A percentile compares a stretch with the other conserved stretches of the same genome.
Evolutionary conservation across 2,888 invertebrate genomes (phyloP).

Genomic region (Nymphalis c-album): DNA sequence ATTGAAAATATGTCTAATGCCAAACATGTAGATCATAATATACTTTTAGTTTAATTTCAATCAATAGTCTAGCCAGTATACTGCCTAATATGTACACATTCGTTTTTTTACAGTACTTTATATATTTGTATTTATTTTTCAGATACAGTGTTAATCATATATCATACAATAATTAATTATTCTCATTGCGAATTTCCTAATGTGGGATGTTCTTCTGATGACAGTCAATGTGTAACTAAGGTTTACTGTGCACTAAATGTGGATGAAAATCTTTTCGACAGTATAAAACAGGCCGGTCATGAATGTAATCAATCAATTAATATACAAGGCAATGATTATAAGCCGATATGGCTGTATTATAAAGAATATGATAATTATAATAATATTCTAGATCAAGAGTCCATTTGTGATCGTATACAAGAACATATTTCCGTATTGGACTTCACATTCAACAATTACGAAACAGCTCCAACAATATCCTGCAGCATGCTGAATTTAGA

Average conservation of each 20-base stretch:
- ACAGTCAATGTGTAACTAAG: neutral
- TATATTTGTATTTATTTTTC: slow-evolving; percentile 5
- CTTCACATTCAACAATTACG: slow-evolving; percentile 47
- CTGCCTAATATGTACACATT: no score
- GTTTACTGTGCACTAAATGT: neutral
- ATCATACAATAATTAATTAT: neutral
- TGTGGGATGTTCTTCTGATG: neutral
- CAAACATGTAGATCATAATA: no score
- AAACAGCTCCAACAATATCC: slow-evolving; percentile 42
- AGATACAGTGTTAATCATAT: slow-evolving; percentile 1
- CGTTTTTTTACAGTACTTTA: no score
- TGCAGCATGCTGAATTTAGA: slow-evolving; percentile 46
- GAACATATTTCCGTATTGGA: slow-evolving; percentile 45
- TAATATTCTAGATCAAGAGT: neutral
- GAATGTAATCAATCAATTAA: neutral
- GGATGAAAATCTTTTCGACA: no score
- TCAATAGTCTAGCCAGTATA: no score
- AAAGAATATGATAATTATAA: neutral
- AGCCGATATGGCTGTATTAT: neutral
- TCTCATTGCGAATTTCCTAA: neutral
- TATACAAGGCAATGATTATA: neutral
- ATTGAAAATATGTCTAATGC: no score
- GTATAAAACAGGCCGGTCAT: neutral
- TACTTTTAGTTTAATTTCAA: no score
- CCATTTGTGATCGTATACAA: neutral